Conservation (phyloP, 2,888 invertebrate genomes). For the Lasius fuliginosus region DNA sequence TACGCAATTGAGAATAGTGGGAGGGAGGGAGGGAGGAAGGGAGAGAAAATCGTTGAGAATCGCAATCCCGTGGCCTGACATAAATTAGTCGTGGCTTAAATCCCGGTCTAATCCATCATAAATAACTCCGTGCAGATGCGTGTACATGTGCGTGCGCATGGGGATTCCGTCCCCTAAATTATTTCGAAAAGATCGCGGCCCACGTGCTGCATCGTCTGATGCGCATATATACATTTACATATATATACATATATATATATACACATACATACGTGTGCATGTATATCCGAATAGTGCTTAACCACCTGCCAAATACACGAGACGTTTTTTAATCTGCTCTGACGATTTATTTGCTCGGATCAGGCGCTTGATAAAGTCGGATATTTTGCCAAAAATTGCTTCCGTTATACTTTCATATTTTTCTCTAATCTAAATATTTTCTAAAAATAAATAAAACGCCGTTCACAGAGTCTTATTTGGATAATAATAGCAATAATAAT, state of each 20-base stretch:
- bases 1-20: slow-evolving; percentile 12
- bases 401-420: not conserved
- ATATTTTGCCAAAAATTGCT: not conserved
- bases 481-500: not conserved
- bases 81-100: slow-evolving; percentile 85
- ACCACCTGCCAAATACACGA: slow-evolving; percentile 75
- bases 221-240: slow-evolving; percentile 12
- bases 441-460: not conserved
- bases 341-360: slow-evolving; percentile 62
- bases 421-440: not conserved
- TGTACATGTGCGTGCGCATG: slow-evolving; percentile 77
- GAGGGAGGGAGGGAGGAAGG: slow-evolving; percentile 18
- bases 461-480: not conserved
- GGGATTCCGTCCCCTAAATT: slow-evolving; percentile 85
- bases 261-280: slow-evolving; percentile 21
- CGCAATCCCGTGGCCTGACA: slow-evolving; percentile 80
- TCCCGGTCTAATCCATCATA: slow-evolving; percentile 85
- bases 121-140: slow-evolving; percentile 86
- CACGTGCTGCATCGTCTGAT: slow-evolving; percentile 70
- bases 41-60: slow-evolving; percentile 73
- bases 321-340: slow-evolving; percentile 71
- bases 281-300: slow-evolving; percentile 66
- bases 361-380: not conserved
- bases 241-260: not conserved
- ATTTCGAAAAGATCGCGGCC: slow-evolving; percentile 80